Base-by-base conservation (phyloP, 2,113 vertebrate species). In the Riparia riparia region DNA sequence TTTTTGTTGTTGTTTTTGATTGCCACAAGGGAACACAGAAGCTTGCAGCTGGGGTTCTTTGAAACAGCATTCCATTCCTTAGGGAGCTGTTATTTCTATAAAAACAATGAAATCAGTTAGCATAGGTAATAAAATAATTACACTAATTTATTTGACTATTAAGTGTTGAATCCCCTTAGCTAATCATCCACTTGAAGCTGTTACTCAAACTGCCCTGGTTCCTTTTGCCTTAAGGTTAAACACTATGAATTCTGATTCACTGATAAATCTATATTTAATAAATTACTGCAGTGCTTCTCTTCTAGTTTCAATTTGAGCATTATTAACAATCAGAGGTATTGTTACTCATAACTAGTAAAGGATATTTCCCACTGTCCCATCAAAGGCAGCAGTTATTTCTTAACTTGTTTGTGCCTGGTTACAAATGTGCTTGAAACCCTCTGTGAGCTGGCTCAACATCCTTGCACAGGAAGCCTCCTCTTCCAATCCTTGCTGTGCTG, bases 51-150 rank as follows among this genome's bases (percentile, higher is more conserved):
- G 86, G 92, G 93, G 96, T 96, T 97, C 93, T 97, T 95, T 97
- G 96, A 97, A 97, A 71, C 81, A 97, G 91, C 18, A 12, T 84
- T 97, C 66, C 60, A 60, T 96, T 97, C 97, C 97, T 97, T 51
- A 53, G 96, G 97, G 97, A 98, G 96, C 93, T 96, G 88, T 96
- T 98, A 96, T 97, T 98, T 98, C 96, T 96, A 82, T 96, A 96
- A 97, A 96, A 98, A 98, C 97, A 98, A 98, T 97, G 96, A 96
- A 98, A 97, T 98, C 97, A 97, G 96, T 98, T 97, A 97, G 96
- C 98, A 97, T 97, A 98, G 97, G 97, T 98, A 98, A 98, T 98
- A 98, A 97, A 98, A 98, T 98, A 98, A 98, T 98, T 97, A 98
- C 73, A 98, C 97, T 97, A 96, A 98, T 98, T 98, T 98, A 98